Evolutionary conservation across 2,113 vertebrate genomes (phyloP), one percentile per base, ranked within the genome.

Genomic region (Pardalotus punctatus): DNA sequence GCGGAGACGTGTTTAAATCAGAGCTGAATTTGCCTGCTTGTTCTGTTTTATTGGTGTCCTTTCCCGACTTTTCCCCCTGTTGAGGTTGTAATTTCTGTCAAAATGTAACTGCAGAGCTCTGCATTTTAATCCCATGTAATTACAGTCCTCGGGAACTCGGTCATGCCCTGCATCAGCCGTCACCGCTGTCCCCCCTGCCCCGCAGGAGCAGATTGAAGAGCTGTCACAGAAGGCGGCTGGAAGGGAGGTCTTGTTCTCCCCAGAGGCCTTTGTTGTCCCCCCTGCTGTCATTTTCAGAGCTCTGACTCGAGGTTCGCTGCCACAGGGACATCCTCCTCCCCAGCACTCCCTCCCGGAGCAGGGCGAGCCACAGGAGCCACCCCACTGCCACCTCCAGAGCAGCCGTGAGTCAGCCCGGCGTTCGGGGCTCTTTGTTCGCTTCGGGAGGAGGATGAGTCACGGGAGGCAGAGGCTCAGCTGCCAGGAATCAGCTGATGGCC

Each of bases 91-190:
- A 96, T 95, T 96, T 83, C 86, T 85, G 73, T 92, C 77, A 66
- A 73, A 92, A 74, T 2, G 42, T n/a, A 92, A 74, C 91, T 70
- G 78, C 50, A 72, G 90, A 86, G 71, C 83, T 60, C 64, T 72
- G 83, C 61, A 36, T 96, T 97, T 96, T 84, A 97, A 96, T 93
- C 79, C 67, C 6, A 0, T 29, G n/a, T 84, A 95, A 97, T 96
- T 93, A 90, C 84, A 89, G 76, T 14, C 65, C 85, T 66, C 4
- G 8, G 81, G 86, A 88, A 19, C 48, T 85, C 18, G 27, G 76
- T 65, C 92, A 84, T 70, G 53, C 83, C 56, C 31, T 61, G 51
- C 94, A 73, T 12, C 82, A 50, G 36, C 27, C 70, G 24, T 31
- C 90, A 65, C 8, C 60, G 62, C 33, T 22, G 17, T 38, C 33